Base-by-base conservation (phyloP, 2,888 invertebrate genomes). In the Andrena chrysosceles region DNA sequence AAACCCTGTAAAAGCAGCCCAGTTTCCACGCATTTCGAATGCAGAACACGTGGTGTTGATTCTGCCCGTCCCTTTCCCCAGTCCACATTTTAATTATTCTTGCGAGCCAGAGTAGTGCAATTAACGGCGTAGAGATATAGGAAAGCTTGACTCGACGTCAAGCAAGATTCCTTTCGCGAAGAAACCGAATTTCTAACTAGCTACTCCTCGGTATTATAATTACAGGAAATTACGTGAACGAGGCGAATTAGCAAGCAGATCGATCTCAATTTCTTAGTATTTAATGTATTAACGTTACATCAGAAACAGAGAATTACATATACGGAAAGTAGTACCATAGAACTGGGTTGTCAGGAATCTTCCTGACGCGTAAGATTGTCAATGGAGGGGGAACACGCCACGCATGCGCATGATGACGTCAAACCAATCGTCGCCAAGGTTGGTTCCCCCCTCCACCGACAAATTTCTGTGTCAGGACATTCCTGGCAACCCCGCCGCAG, bases 1-100 rank as follows among this genome's bases (percentile, higher is more conserved):
- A 86, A 88, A 81, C 75, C 69, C 64, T 88, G 78, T 74, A 78
- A 86, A 84, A 87, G 79, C 62, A 83, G 54, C 62, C 74, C 72
- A 54, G 71, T 76, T 75, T 78, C 42, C 63, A 49, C 73, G 67
- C 73, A 56, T 74, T 74, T 74, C 70, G 81, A 73, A 83, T 74
- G 70, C 66, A 73, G 54, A 67, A 66, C 20, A 52, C 69, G 52
- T 72, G 64, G 26, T 64, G 48, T 62, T 29, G 20, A 69, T 56
- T 56, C 67, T 26, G 48, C 29, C 75, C 52, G 5, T 23, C 71
- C 75, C 74, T 69, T 62, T 72, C 54, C 52, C 42, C 13, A 33
- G 63, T 35, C 67, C 76, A 75, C 29, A 66, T 71, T 48, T 8
- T 33, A 70, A 54, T 48, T 8, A 54, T 16, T 64, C 26, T 29